These are phyloP conservation scores for Frankliniella intonsa DNA, from an alignment of 2,888 invertebrate species.

Conservation along the genomic window DNA sequence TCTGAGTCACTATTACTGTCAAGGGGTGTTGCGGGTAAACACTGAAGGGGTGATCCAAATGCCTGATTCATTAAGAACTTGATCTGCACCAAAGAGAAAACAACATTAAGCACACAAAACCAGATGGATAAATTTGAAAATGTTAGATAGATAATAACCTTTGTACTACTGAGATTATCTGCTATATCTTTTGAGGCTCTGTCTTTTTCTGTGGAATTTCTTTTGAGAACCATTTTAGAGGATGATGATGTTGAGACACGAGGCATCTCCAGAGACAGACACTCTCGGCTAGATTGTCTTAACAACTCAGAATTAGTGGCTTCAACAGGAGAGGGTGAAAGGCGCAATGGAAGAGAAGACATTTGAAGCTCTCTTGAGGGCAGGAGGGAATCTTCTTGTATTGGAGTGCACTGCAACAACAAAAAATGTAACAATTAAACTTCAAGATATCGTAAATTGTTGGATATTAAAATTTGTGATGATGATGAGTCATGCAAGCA, in stretches of 20 bases:
- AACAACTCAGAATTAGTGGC: not conserved
- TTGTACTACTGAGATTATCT: not conserved
- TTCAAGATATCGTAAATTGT: no score
- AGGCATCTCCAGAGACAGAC: not conserved
- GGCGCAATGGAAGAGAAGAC: not conserved
- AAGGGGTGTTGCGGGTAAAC: slow-evolving; percentile 34
- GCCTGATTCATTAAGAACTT: slow-evolving; percentile 43
- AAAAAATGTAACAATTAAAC: not conserved
- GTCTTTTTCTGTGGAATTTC: not conserved
- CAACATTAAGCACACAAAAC: slow-evolving; percentile 17
- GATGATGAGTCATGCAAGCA: not conserved
- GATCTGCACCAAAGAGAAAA: slow-evolving; percentile 39
- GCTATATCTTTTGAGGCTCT: not conserved
- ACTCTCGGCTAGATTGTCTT: not conserved
- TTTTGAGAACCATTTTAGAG: not conserved
- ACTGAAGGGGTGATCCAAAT: slow-evolving; percentile 39
- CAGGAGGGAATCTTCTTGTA: not conserved
- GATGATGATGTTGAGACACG: not conserved
- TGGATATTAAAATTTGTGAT: no score
- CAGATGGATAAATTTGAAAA: not conserved
- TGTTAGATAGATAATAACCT: not conserved
- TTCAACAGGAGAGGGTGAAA: not conserved
- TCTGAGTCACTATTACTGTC: slow-evolving; percentile 44
- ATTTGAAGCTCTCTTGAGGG: not conserved
- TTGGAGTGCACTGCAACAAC: slow-evolving; percentile 29